Conservation (phyloP, 2,797 vertebrate species). For the Aeoliscus strigatus region DNA sequence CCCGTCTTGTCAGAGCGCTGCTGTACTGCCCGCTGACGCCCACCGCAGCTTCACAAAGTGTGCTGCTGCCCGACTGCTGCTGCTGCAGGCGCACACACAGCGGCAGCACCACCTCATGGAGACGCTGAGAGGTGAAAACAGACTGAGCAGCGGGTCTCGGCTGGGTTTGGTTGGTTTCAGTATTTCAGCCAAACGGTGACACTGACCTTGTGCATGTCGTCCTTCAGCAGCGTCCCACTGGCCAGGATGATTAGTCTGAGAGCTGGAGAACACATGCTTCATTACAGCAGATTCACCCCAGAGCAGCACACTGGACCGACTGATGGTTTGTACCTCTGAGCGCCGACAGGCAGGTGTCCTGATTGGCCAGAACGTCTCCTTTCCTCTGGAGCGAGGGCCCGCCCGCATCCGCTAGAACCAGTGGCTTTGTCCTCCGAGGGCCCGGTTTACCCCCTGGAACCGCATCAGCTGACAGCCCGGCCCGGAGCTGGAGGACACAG, state of each 20-base stretch:
- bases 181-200: no score
- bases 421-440: conserved; percentile 68
- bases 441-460: conserved; percentile 74
- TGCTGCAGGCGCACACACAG: conserved; percentile 82
- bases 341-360: conserved; percentile 76
- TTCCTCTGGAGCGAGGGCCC: conserved; percentile 72
- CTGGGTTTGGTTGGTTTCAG: no score
- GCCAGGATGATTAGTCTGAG: conserved; percentile 77
- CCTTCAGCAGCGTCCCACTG: conserved; percentile 83
- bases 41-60: conserved; percentile 43
- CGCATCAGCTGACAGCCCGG: conserved; percentile 58
- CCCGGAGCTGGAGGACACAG: conserved; percentile 67
- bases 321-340: conserved; percentile 68
- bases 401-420: conserved; percentile 57
- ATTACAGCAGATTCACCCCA: neutral
- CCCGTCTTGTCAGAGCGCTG: conserved; percentile 72
- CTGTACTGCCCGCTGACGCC: conserved; percentile 73
- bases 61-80: conserved; percentile 66
- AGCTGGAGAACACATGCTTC: conserved; percentile 52
- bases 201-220: conserved; percentile 84
- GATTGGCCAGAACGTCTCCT: conserved; percentile 80
- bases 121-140: conserved; percentile 63
- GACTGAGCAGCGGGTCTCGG: no score
- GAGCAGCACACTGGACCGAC: neutral
- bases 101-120: conserved; percentile 82